These are phyloP conservation scores for Anseranas semipalmata DNA, from an alignment of 2,113 vertebrate genomes.

Conservation along the genomic window DNA sequence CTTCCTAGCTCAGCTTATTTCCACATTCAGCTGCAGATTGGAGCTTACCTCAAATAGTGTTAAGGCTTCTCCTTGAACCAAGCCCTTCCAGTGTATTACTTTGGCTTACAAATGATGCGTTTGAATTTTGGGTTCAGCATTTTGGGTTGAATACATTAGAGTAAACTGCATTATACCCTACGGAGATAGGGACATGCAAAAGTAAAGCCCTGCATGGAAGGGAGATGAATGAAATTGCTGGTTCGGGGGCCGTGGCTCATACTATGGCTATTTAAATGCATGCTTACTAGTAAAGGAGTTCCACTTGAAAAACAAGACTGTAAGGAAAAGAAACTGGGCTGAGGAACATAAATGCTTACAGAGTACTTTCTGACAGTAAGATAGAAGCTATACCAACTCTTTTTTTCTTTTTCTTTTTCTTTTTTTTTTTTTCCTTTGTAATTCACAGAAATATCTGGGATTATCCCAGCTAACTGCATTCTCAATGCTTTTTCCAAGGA, in stretches of 20 bases:
- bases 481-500: background rate
- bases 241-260: background rate
- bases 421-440: background rate
- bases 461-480: background rate
- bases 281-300: background rate
- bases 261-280: background rate
- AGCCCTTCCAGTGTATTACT: background rate
- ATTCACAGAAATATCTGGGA: background rate
- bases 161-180: background rate
- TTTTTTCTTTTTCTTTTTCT: background rate
- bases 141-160: background rate
- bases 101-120: background rate
- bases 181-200: background rate
- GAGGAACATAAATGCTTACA: background rate
- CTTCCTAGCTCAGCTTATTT: background rate
- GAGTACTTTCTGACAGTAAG: background rate
- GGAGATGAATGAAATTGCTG: background rate
- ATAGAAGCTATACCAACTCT: background rate
- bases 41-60: background rate
- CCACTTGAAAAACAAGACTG: constrained; percentile 7
- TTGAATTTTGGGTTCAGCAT: background rate
- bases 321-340: background rate
- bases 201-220: background rate
- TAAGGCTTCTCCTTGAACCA: background rate
- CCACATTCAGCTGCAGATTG: background rate